Evolutionary conservation across 2,797 vertebrate species (phyloP).

Genomic region (Iguana delicatissima): DNA sequence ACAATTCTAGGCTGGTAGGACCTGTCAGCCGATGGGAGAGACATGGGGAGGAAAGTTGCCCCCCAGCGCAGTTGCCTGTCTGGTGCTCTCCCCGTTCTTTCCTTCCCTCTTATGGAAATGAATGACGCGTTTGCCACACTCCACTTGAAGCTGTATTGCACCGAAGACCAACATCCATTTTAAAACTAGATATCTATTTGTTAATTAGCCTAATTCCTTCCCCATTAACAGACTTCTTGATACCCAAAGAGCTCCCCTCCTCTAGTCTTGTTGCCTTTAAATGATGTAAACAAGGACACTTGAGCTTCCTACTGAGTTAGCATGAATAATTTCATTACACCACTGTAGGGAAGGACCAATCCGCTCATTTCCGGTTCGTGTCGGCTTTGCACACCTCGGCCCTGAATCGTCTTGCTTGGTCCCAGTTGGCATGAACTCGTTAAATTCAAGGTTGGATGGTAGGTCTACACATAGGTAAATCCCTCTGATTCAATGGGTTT

Average conservation of each 20-base stretch:
- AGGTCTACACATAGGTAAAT: no score
- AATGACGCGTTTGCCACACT: neutral
- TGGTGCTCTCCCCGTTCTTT: no score
- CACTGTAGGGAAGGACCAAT: neutral
- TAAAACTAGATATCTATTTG: neutral
- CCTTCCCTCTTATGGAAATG: neutral
- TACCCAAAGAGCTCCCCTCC: neutral
- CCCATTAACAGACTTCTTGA: slow-evolving; percentile 50
- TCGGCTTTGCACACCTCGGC: neutral
- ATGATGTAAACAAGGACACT: slow-evolving; percentile 58
- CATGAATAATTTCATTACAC: slow-evolving; percentile 74
- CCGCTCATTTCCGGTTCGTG: neutral
- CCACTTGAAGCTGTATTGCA: no score
- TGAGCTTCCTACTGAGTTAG: slow-evolving; percentile 53
- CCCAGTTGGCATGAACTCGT: no score
- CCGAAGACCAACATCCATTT: neutral
- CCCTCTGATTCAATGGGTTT: no score
- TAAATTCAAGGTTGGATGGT: no score
- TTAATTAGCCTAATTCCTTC: slow-evolving; percentile 53
- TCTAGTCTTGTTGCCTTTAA: neutral
- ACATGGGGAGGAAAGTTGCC: no score
- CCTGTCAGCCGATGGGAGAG: no score
- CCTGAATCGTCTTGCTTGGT: neutral
- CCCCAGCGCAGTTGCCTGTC: neutral
- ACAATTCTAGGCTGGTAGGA: no score